phyloP scores from a whole-genome alignment of 2,113 vertebrate genomes.

The Mola mola region DNA sequence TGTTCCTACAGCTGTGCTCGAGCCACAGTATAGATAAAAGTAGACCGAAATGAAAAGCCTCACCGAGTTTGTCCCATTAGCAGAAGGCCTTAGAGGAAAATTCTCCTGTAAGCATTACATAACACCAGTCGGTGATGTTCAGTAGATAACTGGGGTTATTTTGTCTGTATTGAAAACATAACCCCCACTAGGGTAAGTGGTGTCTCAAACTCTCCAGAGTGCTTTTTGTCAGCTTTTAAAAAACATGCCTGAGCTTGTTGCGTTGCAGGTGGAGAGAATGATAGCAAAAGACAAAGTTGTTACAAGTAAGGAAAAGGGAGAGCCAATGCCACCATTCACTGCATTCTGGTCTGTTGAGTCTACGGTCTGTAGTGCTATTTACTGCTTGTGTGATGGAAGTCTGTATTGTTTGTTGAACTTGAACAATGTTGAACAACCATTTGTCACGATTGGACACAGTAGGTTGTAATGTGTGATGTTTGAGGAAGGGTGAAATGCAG shows the following conservation, averaged over 20 bases:
- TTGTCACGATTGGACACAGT: too few species aligned
- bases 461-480: background rate
- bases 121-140: conserved; percentile 19
- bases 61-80: conserved; percentile 63
- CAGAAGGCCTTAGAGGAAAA: conserved; percentile 38
- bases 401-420: too few species aligned
- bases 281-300: conserved; percentile 42
- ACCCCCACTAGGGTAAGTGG: conserved; percentile 6
- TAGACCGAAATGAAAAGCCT: conserved; percentile 55
- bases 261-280: conserved; percentile 41
- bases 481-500: background rate
- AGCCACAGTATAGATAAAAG: conserved; percentile 27
- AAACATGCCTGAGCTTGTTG: conserved; percentile 52
- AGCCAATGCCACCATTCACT: conserved; percentile 12
- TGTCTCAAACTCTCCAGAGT: conserved; percentile 46
- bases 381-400: background rate
- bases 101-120: conserved; percentile 9
- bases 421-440: too few species aligned
- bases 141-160: background rate
- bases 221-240: conserved; percentile 48
- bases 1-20: conserved; percentile 17
- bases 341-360: conserved; percentile 12
- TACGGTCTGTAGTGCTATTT: background rate
- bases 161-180: background rate
- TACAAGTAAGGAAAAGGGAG: conserved; percentile 30